Percentiles rank a stretch among this genome's conserved stretches.
Conservation (phyloP, 2,113 vertebrate genomes). For the Macquaria australasica region DNA sequence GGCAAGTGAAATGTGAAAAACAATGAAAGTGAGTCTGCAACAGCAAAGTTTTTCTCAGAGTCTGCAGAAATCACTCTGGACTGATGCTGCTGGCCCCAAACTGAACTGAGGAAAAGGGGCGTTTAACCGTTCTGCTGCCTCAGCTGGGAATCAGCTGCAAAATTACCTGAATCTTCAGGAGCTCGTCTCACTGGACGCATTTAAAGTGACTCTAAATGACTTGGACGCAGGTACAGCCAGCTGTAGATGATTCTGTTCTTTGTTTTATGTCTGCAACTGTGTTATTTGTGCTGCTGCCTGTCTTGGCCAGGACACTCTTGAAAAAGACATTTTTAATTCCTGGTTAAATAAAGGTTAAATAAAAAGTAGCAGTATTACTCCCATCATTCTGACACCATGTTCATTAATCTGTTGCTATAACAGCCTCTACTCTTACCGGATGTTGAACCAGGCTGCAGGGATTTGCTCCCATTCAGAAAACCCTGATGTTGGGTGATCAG, state of each 20-base stretch:
- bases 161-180: no score
- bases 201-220: no score
- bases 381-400: background rate
- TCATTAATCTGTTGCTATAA: background rate
- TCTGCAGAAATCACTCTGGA: background rate
- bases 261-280: no score
- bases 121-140: no score
- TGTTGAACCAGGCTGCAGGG: background rate
- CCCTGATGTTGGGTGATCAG: background rate
- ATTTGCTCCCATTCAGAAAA: background rate
- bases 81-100: background rate
- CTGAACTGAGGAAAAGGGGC: no score
- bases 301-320: no score
- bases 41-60: background rate
- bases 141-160: no score
- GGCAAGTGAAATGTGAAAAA: background rate
- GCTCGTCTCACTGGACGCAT: no score
- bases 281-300: no score
- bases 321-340: no score
- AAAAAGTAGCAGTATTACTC: background rate
- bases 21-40: constrained; percentile 17
- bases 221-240: no score
- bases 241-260: no score
- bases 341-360: background rate
- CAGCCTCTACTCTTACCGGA: background rate